Percentiles rank a stretch among this genome's conserved stretches.
These are phyloP conservation scores for Sarotherodon lohbergeri DNA, from an alignment of 2,113 vertebrate species.

Conservation along the genomic window DNA sequence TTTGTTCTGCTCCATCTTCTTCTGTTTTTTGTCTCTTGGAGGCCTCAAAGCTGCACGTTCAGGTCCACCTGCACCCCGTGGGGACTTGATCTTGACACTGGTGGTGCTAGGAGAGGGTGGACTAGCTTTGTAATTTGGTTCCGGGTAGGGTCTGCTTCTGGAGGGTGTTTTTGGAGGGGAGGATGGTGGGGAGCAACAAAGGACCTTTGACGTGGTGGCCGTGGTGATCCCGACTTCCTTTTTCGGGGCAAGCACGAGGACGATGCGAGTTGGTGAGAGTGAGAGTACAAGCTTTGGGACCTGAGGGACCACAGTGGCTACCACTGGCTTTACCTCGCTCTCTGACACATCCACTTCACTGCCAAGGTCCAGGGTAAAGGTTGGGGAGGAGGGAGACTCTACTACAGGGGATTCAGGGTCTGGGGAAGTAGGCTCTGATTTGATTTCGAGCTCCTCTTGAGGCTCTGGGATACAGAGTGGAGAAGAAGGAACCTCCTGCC, in stretches of 20 bases:
- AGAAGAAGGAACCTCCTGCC: conserved; percentile 19
- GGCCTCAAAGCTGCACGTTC: conserved; percentile 4
- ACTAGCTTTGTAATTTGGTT: conserved; percentile 60
- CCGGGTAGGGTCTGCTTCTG: conserved; percentile 55
- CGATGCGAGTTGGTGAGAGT: conserved; percentile 61
- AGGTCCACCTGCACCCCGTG: not conserved
- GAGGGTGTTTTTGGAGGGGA: not conserved
- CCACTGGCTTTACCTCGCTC: conserved; percentile 44
- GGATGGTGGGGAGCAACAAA: conserved; percentile 3
- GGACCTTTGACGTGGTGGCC: not conserved
- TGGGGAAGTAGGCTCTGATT: conserved; percentile 63
- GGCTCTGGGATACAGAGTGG: conserved; percentile 47
- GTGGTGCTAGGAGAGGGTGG: conserved; percentile 32
- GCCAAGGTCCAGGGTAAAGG: conserved; percentile 68
- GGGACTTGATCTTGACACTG: not conserved
- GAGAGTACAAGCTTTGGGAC: conserved; percentile 60
- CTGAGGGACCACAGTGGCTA: conserved; percentile 20
- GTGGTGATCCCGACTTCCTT: conserved; percentile 6
- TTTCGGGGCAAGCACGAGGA: conserved; percentile 64
- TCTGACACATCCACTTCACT: conserved; percentile 71
- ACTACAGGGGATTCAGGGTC: not conserved
- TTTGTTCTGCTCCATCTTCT: conserved; percentile 97
- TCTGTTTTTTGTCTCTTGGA: conserved; percentile 78
- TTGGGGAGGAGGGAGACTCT: conserved; percentile 50
- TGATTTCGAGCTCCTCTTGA: conserved; percentile 68